phyloP scores from a whole-genome alignment of 2,113 vertebrate genomes.

The Rutilus rutilus region DNA sequence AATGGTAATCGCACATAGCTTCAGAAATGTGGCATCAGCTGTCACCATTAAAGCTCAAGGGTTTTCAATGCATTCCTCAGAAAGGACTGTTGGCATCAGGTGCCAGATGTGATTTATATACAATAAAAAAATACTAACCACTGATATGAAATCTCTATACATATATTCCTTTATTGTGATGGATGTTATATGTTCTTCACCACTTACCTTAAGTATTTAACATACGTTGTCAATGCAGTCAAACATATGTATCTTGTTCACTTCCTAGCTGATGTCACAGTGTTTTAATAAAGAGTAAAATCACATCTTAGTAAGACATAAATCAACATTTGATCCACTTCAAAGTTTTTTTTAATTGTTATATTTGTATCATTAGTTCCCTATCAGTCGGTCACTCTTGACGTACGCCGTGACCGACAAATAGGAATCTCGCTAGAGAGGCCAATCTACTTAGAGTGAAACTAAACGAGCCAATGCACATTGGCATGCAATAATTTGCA shows the following conservation, averaged over 20 bases:
- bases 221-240: background rate
- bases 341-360: too few species aligned
- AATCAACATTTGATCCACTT: too few species aligned
- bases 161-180: background rate
- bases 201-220: too few species aligned
- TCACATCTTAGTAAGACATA: too few species aligned
- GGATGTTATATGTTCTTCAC: background rate
- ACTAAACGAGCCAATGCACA: too few species aligned
- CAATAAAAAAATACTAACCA: background rate
- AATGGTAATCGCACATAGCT: background rate
- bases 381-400: too few species aligned
- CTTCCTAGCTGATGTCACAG: background rate
- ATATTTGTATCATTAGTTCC: too few species aligned
- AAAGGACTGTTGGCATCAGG: slow-evolving; percentile 17
- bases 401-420: too few species aligned
- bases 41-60: slow-evolving; percentile 31
- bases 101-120: slow-evolving; percentile 16
- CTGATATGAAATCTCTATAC: background rate
- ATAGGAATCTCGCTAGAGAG: too few species aligned
- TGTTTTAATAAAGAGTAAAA: too few species aligned
- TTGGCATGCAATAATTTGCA: too few species aligned
- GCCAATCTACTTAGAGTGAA: too few species aligned
- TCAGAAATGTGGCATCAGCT: slow-evolving; percentile 7
- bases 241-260: background rate
- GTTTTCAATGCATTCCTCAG: slow-evolving; percentile 8